phyloP scores from a whole-genome alignment of 2,113 vertebrate genomes.

The Tragelaphus strepsiceros region DNA sequence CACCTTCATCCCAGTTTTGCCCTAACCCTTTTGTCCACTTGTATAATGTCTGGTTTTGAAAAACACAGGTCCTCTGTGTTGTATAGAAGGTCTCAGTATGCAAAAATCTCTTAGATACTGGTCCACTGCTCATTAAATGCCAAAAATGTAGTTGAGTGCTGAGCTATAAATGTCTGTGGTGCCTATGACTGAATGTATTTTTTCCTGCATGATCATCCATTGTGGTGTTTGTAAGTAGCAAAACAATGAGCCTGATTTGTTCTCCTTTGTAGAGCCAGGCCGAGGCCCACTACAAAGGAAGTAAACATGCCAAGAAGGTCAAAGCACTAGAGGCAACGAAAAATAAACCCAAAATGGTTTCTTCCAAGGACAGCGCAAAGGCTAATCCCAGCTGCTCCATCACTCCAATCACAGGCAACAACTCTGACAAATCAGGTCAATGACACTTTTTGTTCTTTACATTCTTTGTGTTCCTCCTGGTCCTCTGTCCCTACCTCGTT shows the following conservation, averaged over 20 bases:
- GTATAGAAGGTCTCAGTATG: background rate
- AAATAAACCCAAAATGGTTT: conserved; percentile 88
- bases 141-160: background rate
- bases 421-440: conserved; percentile 91
- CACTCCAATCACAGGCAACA: conserved; percentile 82
- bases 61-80: background rate
- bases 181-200: conserved; percentile 83
- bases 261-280: conserved; percentile 97
- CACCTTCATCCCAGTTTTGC: background rate
- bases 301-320: conserved; percentile 99
- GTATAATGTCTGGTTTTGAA: background rate
- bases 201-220: conserved; percentile 76
- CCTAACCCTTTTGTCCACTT: background rate
- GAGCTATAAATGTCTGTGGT: conserved; percentile 67
- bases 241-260: conserved; percentile 90
- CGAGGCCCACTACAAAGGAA: conserved; percentile 98
- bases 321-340: conserved; percentile 97
- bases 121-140: background rate
- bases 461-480: conserved; percentile 63
- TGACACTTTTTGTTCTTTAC: conserved; percentile 82
- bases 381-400: conserved; percentile 82
- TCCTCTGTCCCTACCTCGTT: background rate
- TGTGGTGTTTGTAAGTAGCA: conserved; percentile 74
- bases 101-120: background rate
- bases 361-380: conserved; percentile 89